Percentiles rank a stretch among this genome's conserved stretches.
phyloP scores from a whole-genome alignment of 2,888 invertebrate genomes.

The Sesamia inferens region DNA sequence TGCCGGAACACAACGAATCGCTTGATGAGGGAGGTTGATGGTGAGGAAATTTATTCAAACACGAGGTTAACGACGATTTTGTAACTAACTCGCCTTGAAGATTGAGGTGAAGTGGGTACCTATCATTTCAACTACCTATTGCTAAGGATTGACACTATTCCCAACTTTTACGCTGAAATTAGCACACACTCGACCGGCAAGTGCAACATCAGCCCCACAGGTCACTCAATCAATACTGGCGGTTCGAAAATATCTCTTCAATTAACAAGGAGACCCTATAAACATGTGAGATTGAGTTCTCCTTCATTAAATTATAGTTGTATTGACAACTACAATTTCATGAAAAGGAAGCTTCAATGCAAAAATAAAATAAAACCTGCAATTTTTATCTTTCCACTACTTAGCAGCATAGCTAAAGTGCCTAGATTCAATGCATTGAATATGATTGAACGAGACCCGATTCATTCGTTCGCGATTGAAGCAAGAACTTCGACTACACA shows the following conservation, averaged over 20 bases:
- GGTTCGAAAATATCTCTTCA: background rate
- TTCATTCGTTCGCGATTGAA: slow-evolving; percentile 54
- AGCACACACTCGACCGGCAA: too few relatives aligned
- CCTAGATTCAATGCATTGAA: slow-evolving; percentile 64
- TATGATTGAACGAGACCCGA: slow-evolving; percentile 61
- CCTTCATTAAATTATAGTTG: too few relatives aligned
- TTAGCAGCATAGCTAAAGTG: slow-evolving; percentile 53
- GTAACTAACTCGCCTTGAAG: too few relatives aligned
- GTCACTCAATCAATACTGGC: too few relatives aligned
- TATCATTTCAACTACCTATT: too few relatives aligned
- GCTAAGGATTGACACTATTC: too few relatives aligned
- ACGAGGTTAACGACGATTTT: too few relatives aligned
- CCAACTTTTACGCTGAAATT: too few relatives aligned
- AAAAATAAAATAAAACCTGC: slow-evolving; percentile 26
- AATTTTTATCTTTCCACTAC: slow-evolving; percentile 48
- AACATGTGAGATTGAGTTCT: background rate
- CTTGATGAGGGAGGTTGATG: too few relatives aligned
- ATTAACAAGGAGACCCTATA: background rate
- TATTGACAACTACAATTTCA: background rate
- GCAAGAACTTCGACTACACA: slow-evolving; percentile 66
- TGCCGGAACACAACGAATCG: too few relatives aligned
- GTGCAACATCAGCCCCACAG: too few relatives aligned
- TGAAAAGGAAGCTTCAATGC: slow-evolving; percentile 15
- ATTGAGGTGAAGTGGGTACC: too few relatives aligned
- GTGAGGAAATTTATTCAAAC: background rate